Conservation (phyloP, 1,140 invertebrate species). For the Drosophila suzukii region DNA sequence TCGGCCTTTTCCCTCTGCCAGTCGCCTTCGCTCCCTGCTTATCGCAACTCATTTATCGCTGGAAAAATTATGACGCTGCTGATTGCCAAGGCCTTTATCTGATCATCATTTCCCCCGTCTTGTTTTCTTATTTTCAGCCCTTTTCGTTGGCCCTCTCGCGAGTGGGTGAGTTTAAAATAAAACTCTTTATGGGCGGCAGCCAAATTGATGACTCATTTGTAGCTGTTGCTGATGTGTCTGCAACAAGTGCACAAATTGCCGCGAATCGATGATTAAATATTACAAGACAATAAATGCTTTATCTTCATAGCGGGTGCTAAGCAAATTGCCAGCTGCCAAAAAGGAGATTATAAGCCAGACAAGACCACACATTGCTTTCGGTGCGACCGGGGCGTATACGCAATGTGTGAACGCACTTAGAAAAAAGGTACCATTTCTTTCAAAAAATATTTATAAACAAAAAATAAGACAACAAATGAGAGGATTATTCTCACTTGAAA, state of each 20-base stretch:
- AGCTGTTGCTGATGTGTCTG: constrained; percentile 17
- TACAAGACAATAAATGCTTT: constrained; percentile 79
- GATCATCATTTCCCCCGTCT: constrained; percentile 37
- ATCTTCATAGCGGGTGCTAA: constrained; percentile 72
- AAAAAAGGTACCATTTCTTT: background rate
- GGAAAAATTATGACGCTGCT: constrained; percentile 84
- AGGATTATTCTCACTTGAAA: no score
- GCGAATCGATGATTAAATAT: constrained; percentile 73
- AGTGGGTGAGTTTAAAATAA: constrained; percentile 68
- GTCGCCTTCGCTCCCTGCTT: constrained; percentile 45
- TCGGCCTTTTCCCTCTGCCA: constrained; percentile 11
- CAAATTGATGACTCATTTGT: constrained; percentile 76
- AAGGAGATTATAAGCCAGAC: constrained; percentile 59
- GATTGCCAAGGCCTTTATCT: constrained; percentile 79
- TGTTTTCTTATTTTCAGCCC: background rate
- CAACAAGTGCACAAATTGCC: constrained; percentile 70
- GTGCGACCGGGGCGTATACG: constrained; percentile 22
- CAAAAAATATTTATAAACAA: no score
- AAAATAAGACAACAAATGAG: no score
- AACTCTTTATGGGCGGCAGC: constrained; percentile 54
- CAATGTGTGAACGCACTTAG: background rate
- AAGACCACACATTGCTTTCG: constrained; percentile 33
- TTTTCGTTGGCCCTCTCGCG: constrained; percentile 10
- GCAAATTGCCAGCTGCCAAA: constrained; percentile 74
- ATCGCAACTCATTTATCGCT: constrained; percentile 84